Conservation (phyloP, 2,797 vertebrate species). For the Mormyrops attenuatus region DNA sequence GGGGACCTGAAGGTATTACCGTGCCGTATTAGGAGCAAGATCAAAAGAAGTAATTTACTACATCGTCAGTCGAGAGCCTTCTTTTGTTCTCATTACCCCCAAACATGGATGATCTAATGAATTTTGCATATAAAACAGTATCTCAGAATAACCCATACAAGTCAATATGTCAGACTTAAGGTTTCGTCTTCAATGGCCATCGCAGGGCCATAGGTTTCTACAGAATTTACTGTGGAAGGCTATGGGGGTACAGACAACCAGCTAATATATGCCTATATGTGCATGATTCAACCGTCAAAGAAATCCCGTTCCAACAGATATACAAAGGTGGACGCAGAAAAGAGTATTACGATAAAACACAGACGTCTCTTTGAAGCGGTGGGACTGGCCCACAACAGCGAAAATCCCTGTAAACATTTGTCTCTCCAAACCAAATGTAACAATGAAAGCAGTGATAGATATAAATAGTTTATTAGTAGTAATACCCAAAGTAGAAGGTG, state of each 20-base stretch:
- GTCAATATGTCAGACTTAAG: background rate
- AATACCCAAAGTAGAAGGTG: background rate
- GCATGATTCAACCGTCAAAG: background rate
- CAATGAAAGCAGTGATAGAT: background rate
- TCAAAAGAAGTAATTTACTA: background rate
- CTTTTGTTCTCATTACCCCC: background rate
- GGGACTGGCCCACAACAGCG: background rate
- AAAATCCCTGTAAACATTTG: background rate
- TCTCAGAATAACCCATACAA: background rate
- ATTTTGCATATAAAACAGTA: background rate
- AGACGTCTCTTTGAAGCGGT: background rate
- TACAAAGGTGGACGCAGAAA: background rate
- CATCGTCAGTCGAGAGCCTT: background rate
- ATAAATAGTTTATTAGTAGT: constrained; percentile 30
- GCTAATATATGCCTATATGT: background rate
- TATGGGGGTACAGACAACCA: background rate
- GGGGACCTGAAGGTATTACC: background rate
- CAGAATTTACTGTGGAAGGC: background rate
- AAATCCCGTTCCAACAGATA: background rate
- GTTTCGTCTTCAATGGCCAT: background rate
- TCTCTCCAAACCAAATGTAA: background rate
- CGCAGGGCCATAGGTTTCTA: background rate
- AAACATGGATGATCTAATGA: background rate
- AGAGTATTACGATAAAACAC: background rate
- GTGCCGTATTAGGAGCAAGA: background rate